Percentiles rank a stretch among this genome's conserved stretches.
These are phyloP conservation scores for Nylanderia fulva DNA, from an alignment of 1,140 invertebrate species.

Conservation along the genomic window DNA sequence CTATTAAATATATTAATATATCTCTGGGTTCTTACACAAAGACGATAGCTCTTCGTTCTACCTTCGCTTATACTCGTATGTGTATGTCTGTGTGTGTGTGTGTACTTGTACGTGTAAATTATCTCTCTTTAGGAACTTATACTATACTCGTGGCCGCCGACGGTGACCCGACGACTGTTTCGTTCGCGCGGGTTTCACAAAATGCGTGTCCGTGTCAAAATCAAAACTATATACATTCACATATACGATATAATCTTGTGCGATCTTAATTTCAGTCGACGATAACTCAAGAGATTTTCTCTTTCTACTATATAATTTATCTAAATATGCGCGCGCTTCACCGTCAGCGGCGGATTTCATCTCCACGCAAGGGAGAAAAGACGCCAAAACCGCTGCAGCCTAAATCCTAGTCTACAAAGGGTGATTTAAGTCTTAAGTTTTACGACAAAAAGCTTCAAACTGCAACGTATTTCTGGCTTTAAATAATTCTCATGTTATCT, in stretches of 20 bases:
- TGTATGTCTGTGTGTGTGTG: too few relatives aligned
- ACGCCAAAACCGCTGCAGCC: constrained; percentile 23
- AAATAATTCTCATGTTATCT: too few relatives aligned
- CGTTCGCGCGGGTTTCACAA: constrained; percentile 51
- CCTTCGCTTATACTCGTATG: constrained; percentile 36
- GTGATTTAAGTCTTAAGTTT: too few relatives aligned
- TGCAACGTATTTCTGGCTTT: too few relatives aligned
- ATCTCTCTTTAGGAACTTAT: constrained; percentile 79
- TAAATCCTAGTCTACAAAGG: too few relatives aligned
- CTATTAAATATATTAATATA: constrained; percentile 33
- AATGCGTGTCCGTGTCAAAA: constrained; percentile 51
- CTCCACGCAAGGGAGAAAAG: background rate
- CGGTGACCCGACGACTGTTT: constrained; percentile 54
- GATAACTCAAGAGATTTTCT: constrained; percentile 55
- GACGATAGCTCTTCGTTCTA: constrained; percentile 59
- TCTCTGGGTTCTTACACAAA: constrained; percentile 42
- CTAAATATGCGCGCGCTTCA: constrained; percentile 38
- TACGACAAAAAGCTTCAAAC: too few relatives aligned
- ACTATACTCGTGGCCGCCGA: constrained; percentile 78
- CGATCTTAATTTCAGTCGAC: constrained; percentile 56
- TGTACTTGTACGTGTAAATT: constrained; percentile 67
- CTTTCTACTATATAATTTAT: constrained; percentile 6
- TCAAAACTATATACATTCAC: constrained; percentile 45
- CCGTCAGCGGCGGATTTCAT: background rate
- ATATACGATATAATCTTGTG: constrained; percentile 51